phyloP scores from a whole-genome alignment of 2,113 vertebrate genomes.

The Aix galericulata region DNA sequence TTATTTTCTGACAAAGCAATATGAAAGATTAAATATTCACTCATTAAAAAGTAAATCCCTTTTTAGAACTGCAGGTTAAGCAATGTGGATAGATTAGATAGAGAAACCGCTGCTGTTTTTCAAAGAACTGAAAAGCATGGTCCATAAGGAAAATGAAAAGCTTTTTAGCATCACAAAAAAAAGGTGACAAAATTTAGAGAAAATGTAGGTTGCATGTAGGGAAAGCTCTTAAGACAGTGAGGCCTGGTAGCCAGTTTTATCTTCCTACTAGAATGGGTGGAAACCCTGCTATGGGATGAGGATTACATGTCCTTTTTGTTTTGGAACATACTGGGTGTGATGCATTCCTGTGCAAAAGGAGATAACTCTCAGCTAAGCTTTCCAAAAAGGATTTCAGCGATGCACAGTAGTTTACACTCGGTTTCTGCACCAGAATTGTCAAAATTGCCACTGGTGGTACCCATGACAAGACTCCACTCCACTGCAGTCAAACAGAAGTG shows the following conservation, averaged over 20 bases:
- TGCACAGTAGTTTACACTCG: neutral
- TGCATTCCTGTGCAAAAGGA: neutral
- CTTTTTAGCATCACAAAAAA: neutral
- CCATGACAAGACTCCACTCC: neutral
- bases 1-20: neutral
- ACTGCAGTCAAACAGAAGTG: conserved; percentile 4
- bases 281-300: neutral
- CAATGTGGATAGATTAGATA: neutral
- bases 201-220: neutral
- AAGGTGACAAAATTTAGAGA: neutral
- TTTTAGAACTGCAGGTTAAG: conserved; percentile 5
- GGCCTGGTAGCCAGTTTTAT: neutral
- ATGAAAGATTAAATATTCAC: neutral
- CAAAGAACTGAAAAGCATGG: neutral
- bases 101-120: neutral
- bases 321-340: neutral
- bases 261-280: neutral
- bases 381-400: neutral
- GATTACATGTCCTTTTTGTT: neutral
- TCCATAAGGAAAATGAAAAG: neutral
- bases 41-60: neutral
- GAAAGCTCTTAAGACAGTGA: neutral
- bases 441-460: conserved; percentile 25
- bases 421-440: neutral
- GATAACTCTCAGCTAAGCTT: neutral